A percentile compares a stretch with the other conserved stretches of the same genome.
These are phyloP conservation scores for Melanostigma gelatinosum DNA, from an alignment of 2,113 vertebrate species.

Conservation along the genomic window DNA sequence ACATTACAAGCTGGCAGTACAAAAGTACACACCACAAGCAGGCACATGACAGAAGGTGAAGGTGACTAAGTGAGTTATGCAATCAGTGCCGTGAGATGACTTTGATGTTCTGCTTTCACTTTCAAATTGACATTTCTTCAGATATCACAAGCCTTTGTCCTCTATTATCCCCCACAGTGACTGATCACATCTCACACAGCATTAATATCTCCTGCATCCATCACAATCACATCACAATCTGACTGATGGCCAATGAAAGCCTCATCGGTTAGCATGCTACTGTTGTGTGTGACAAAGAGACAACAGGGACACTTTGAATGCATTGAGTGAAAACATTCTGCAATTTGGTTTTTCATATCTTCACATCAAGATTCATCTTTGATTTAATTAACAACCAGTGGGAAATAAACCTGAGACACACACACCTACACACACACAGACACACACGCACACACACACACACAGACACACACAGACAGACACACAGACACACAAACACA, in stretches of 20 bases:
- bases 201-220: slow-evolving; percentile 43
- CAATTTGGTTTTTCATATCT: not conserved
- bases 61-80: not conserved
- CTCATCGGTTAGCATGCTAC: slow-evolving; percentile 2
- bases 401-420: not conserved
- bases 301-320: not conserved
- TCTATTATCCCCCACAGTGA: slow-evolving; percentile 1
- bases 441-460: no score
- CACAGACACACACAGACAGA: no score
- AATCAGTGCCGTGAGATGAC: not conserved
- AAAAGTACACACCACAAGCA: not conserved
- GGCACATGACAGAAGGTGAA: not conserved
- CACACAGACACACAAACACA: no score
- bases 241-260: slow-evolving; percentile 48
- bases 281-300: slow-evolving; percentile 13
- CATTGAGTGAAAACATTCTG: not conserved
- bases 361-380: not conserved
- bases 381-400: not conserved
- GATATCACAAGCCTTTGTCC: not conserved
- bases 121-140: slow-evolving; percentile 30
- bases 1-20: not conserved
- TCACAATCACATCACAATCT: slow-evolving; percentile 17
- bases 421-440: no score
- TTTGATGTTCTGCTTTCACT: slow-evolving; percentile 38
- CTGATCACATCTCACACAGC: slow-evolving; percentile 28